Evolutionary conservation across 2,113 vertebrate species (phyloP).

Genomic region (Aegithalos caudatus): DNA sequence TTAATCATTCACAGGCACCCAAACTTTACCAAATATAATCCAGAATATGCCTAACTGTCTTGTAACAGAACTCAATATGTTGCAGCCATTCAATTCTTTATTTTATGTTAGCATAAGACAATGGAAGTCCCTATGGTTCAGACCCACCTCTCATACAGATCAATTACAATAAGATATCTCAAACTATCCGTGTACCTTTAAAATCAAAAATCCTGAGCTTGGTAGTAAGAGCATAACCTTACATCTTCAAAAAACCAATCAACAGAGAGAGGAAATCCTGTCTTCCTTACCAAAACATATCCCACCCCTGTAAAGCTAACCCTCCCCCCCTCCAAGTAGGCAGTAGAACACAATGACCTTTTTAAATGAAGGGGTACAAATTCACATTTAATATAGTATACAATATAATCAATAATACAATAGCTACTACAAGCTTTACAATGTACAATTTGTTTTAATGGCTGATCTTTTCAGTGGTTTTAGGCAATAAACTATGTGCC

Average conservation of each 20-base stretch:
- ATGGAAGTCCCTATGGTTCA: constrained; percentile 69
- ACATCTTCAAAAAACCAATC: constrained; percentile 82
- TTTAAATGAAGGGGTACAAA: constrained; percentile 87
- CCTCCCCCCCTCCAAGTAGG: constrained; percentile 61
- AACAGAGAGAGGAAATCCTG: constrained; percentile 68
- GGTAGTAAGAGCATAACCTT: constrained; percentile 83
- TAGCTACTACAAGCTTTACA: constrained; percentile 88
- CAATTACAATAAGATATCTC: constrained; percentile 72
- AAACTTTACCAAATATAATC: constrained; percentile 78
- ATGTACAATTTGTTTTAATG: constrained; percentile 98
- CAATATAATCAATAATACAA: constrained; percentile 82
- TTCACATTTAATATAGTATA: constrained; percentile 86
- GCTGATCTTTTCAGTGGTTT: constrained; percentile 97
- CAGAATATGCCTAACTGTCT: constrained; percentile 76
- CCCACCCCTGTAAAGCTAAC: constrained; percentile 60
- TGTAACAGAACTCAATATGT: constrained; percentile 66
- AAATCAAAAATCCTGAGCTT: constrained; percentile 84
- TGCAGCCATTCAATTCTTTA: constrained; percentile 68
- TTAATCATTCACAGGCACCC: constrained; percentile 83
- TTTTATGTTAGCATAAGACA: constrained; percentile 60
- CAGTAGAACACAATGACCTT: constrained; percentile 83
- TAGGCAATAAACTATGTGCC: constrained; percentile 83
- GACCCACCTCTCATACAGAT: constrained; percentile 75
- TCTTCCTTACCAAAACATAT: constrained; percentile 66
- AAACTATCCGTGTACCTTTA: constrained; percentile 81